Percentiles rank a stretch among this genome's conserved stretches.
Conservation (phyloP, 2,888 invertebrate genomes). For the Caenorhabditis becei region DNA sequence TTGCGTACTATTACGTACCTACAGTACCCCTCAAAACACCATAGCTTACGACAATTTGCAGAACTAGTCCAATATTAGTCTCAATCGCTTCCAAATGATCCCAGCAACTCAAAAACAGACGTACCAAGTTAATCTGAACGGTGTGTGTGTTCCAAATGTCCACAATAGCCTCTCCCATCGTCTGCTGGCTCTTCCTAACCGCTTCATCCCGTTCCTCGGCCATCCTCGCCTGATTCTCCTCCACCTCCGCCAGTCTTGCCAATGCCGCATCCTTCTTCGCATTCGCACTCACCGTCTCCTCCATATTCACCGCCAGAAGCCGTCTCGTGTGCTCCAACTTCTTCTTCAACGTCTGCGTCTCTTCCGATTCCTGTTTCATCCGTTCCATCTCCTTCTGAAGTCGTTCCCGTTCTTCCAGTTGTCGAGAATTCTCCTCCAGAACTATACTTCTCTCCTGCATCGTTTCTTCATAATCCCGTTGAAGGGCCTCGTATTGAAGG, state of each 20-base stretch:
- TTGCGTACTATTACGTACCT: too few relatives aligned
- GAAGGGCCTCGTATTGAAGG: slow-evolving; percentile 66
- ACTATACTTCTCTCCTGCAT: slow-evolving; percentile 72
- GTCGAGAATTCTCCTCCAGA: slow-evolving; percentile 64
- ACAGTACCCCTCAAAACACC: too few relatives aligned
- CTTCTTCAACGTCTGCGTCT: slow-evolving; percentile 54
- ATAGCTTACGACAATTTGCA: not conserved
- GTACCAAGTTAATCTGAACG: slow-evolving; percentile 69
- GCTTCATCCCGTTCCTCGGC: slow-evolving; percentile 66
- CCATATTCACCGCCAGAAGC: slow-evolving; percentile 65
- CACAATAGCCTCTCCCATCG: slow-evolving; percentile 62
- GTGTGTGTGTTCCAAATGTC: slow-evolving; percentile 73
- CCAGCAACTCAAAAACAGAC: too few relatives aligned
- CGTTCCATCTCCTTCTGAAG: slow-evolving; percentile 56
- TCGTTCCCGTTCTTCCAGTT: slow-evolving; percentile 67
- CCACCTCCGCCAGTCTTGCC: slow-evolving; percentile 36
- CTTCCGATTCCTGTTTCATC: slow-evolving; percentile 50
- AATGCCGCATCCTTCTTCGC: slow-evolving; percentile 56
- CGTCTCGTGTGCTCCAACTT: slow-evolving; percentile 66
- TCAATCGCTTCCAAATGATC: too few relatives aligned
- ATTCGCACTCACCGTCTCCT: slow-evolving; percentile 59
- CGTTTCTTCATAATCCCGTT: slow-evolving; percentile 74
- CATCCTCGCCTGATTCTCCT: slow-evolving; percentile 44
- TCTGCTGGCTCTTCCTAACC: slow-evolving; percentile 42
- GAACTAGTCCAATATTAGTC: too few relatives aligned